Conservation (phyloP, 2,888 invertebrate genomes). For the Spisula subtruncata region DNA sequence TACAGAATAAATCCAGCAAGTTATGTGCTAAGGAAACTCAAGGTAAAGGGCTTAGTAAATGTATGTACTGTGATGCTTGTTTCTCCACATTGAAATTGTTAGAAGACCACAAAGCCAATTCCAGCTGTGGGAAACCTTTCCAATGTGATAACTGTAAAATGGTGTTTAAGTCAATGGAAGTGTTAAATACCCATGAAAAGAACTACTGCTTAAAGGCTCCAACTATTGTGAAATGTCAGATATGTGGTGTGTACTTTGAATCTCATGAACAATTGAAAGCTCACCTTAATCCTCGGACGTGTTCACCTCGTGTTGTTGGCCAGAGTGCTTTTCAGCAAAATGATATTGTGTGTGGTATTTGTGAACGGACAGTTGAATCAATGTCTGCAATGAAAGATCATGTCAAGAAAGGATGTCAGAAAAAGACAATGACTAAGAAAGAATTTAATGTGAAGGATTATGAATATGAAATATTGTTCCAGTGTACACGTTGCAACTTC, state of each 20-base stretch:
- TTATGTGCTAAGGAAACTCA: neutral
- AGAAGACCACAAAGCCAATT: slow-evolving; percentile 29
- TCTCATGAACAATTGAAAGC: slow-evolving; percentile 43
- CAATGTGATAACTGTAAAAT: slow-evolving; percentile 45
- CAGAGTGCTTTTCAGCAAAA: neutral
- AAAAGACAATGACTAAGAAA: neutral
- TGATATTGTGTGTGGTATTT: slow-evolving; percentile 70
- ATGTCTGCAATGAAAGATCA: slow-evolving; percentile 71
- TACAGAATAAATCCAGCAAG: neutral
- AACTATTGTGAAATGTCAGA: slow-evolving; percentile 38
- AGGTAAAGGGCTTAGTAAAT: neutral
- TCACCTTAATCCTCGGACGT: slow-evolving; percentile 23
- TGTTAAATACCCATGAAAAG: slow-evolving; percentile 45
- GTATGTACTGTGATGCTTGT: slow-evolving; percentile 16
- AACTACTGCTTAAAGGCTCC: slow-evolving; percentile 48
- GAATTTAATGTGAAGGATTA: slow-evolving; percentile 40
- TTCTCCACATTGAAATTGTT: slow-evolving; percentile 32
- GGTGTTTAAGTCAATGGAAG: slow-evolving; percentile 26
- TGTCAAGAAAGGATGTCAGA: slow-evolving; percentile 70
- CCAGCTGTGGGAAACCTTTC: slow-evolving; percentile 23
- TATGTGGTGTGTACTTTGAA: slow-evolving; percentile 52
- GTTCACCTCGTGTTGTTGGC: neutral
- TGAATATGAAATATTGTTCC: slow-evolving; percentile 53
- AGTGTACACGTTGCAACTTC: slow-evolving; percentile 66
- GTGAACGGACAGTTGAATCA: slow-evolving; percentile 67